Percentiles rank a stretch among this genome's conserved stretches.
These are phyloP conservation scores for Lates calcarifer DNA, from an alignment of 2,113 vertebrate species.

Conservation along the genomic window DNA sequence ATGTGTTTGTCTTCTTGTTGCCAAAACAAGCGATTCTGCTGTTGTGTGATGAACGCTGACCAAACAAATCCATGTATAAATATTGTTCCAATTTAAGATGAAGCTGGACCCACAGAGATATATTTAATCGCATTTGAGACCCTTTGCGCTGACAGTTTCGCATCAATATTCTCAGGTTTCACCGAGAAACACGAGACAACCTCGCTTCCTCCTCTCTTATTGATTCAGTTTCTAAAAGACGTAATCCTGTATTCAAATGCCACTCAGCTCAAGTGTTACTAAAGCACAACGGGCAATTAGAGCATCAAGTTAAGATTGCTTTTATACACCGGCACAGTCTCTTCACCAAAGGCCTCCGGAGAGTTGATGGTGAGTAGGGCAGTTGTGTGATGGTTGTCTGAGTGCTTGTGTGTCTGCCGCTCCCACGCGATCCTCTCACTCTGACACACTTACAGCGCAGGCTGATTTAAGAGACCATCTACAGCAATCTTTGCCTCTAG, in stretches of 20 bases:
- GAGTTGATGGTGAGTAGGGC: conserved; percentile 18
- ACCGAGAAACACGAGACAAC: conserved; percentile 21
- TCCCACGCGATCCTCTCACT: neutral
- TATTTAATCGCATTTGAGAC: conserved; percentile 2
- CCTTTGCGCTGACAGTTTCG: neutral
- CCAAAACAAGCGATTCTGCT: conserved; percentile 22
- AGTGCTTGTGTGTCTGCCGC: neutral
- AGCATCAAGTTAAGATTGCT: conserved; percentile 33
- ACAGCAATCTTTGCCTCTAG: conserved; percentile 18
- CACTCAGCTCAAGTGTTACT: conserved; percentile 24
- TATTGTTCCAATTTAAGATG: neutral
- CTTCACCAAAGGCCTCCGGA: conserved; percentile 29
- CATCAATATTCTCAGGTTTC: conserved; percentile 47
- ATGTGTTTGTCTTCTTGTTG: conserved; percentile 13
- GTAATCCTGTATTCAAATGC: conserved; percentile 30
- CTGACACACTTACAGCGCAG: conserved; percentile 42
- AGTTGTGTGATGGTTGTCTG: conserved; percentile 13
- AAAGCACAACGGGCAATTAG: conserved; percentile 51
- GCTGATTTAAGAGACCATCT: conserved; percentile 51
- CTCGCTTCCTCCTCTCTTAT: conserved; percentile 21
- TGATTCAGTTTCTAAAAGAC: conserved; percentile 38
- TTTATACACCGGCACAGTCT: conserved; percentile 1
- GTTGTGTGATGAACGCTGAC: neutral
- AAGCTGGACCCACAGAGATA: neutral
- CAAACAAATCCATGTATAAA: conserved; percentile 6